A percentile compares a stretch with the other conserved stretches of the same genome.
Evolutionary conservation across 2,888 invertebrate genomes (phyloP).

Genomic region (Molorchus minor): DNA sequence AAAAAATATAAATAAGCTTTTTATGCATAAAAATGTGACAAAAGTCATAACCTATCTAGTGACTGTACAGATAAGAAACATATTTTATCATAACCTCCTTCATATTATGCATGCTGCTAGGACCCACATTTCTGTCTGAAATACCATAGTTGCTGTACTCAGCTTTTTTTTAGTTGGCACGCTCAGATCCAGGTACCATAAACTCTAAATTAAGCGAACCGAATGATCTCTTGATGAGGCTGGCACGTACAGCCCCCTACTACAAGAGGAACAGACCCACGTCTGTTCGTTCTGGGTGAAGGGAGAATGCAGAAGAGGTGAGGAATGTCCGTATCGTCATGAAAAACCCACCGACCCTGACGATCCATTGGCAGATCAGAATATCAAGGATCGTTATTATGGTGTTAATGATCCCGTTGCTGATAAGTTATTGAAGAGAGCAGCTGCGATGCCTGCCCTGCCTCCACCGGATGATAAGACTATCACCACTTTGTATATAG

Average conservation of each 20-base stretch:
- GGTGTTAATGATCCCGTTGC: slow-evolving; percentile 97
- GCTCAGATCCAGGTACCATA: slow-evolving; percentile 64
- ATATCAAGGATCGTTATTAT: slow-evolving; percentile 93
- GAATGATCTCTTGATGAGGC: slow-evolving; percentile 83
- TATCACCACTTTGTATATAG: slow-evolving; percentile 97
- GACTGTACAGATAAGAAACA: too few relatives aligned
- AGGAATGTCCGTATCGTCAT: slow-evolving; percentile 95
- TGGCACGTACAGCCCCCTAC: slow-evolving; percentile 93
- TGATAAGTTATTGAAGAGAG: slow-evolving; percentile 88
- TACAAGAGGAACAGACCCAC: slow-evolving; percentile 95
- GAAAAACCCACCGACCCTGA: slow-evolving; percentile 98
- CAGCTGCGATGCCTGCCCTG: slow-evolving; percentile 92
- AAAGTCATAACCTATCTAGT: too few relatives aligned
- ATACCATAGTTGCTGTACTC: too few relatives aligned
- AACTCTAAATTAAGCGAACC: slow-evolving; percentile 80
- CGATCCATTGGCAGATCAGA: slow-evolving; percentile 95
- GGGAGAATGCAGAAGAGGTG: slow-evolving; percentile 94
- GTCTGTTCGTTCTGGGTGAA: slow-evolving; percentile 99
- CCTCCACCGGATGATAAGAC: slow-evolving; percentile 95
- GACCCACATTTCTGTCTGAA: too few relatives aligned
- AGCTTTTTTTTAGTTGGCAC: slow-evolving; percentile 54
- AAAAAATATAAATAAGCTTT: too few relatives aligned
- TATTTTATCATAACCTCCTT: too few relatives aligned
- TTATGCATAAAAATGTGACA: too few relatives aligned
- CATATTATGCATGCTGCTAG: too few relatives aligned